A percentile compares a stretch with the other conserved stretches of the same genome.
These are phyloP conservation scores for Crossoptilon crossoptilon DNA, from an alignment of 2,797 vertebrate species.

Conservation along the genomic window DNA sequence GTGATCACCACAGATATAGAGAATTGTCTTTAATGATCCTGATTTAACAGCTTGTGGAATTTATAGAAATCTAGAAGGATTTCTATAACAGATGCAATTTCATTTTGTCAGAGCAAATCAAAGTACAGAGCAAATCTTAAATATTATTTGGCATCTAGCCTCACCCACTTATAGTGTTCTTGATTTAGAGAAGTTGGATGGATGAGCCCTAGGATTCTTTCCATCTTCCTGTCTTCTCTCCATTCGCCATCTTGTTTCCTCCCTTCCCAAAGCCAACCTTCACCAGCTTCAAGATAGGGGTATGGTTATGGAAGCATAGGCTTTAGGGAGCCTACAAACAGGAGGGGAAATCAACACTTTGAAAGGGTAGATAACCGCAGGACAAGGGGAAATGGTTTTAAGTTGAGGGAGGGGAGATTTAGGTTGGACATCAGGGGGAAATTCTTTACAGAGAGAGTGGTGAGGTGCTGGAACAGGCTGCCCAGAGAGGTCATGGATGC, in stretches of 20 bases:
- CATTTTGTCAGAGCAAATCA: conserved; percentile 57
- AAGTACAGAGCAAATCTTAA: conserved; percentile 1
- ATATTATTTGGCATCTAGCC: conserved; percentile 21
- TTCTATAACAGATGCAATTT: conserved; percentile 31
- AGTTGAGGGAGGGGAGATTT: too few relatives aligned
- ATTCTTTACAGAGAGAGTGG: too few relatives aligned
- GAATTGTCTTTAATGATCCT: conserved; percentile 42
- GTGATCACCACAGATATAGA: background rate
- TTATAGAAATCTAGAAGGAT: conserved; percentile 58
- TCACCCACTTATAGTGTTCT: conserved; percentile 10
- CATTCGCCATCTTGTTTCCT: background rate
- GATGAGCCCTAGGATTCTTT: background rate
- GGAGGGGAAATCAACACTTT: too few relatives aligned
- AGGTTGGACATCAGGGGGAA: too few relatives aligned
- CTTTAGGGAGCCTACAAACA: too few relatives aligned
- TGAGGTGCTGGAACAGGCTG: too few relatives aligned
- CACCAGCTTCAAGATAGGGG: background rate
- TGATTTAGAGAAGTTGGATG: conserved; percentile 1
- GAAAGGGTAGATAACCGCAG: too few relatives aligned
- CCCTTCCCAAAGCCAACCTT: background rate
- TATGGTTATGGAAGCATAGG: background rate
- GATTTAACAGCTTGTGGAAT: conserved; percentile 65
- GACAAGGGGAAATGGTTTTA: too few relatives aligned
- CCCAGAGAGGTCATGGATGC: too few relatives aligned
- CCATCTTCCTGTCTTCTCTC: background rate